Base-by-base conservation (phyloP, 2,888 invertebrate species). In the Caenorhabditis auriculariae region DNA sequence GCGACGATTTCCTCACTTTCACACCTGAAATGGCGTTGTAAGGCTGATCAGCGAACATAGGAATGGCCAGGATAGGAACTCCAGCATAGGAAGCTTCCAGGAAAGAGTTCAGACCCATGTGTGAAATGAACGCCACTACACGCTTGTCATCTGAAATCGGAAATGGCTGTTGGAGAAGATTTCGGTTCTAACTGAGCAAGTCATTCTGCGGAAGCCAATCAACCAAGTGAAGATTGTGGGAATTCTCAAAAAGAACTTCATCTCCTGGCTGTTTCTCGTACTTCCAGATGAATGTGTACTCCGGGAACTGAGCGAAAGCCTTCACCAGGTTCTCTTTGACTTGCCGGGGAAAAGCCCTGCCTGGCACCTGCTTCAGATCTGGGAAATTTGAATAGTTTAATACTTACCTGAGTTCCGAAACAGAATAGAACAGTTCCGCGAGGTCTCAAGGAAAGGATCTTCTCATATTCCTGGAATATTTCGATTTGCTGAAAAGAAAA, bases 151-250 rank as follows among this genome's bases (percentile, higher is more conserved):
- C 73, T 73, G 50, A 43, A 69, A 56, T 29, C 12, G 6, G 29
- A 15, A n/a, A 35, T 35, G 15, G 15, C 9, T 35, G 15, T 9
- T 21, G 38, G 26, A 35, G 12, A 26, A 32, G 28, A 23, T 17
- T n/a, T 19, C 23, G 1, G 35, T 7, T 27, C 69, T 53, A 37
- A 74, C 74, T 54, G 21, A 74, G 55, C 9, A 74, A 41, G 55
- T 74, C 72, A 6, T 51, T 67, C 45, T 74, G 74, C 7, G 74
- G 74, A 17, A 74, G 23, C 74, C 74, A 74, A 9, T 69, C 49
- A n/a, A 60, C 26, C 12, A 57, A 46, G 28, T 51, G 44, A 15
- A 74, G 39, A 52, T 74, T 72, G 6, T 66, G 58, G 9, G 43
- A 27, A 42, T 70, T 70, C 15, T 45, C 12, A 43, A 69, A 66